Evolutionary conservation across 2,888 invertebrate species (phyloP), one percentile per base, ranked within the genome.

Genomic region (Pimpla rufipes): DNA sequence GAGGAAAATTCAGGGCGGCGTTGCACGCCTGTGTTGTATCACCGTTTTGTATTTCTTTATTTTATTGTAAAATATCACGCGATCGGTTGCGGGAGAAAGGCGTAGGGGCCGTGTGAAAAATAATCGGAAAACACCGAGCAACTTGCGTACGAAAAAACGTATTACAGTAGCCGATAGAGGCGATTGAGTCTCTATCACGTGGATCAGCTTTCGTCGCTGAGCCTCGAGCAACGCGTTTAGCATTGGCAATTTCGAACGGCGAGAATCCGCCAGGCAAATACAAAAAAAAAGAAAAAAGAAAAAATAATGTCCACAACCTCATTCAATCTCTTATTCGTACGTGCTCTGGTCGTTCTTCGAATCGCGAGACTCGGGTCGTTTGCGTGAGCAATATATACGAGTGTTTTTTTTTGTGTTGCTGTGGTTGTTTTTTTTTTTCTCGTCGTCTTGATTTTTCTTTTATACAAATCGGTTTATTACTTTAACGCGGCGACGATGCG

Each of bases 391-490:
- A 66, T 76, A 37, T 81, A 52, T 70, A 40, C 66, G 13, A n/a
- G 57, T 59, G 18, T 57, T 8, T 75, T 75, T 75, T 62, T n/a
- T 40, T 40, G n/a, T 37, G 29, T 57, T 57, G 57, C 57, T 55
- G 29, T n/a, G 29, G 57, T 29, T 57, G 29, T 64, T 55, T 52
- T 68, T 18, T n/a, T 45, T 29, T 29, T 29, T 29, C 29, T 29
- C 29, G 29, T 29, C 45, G 13, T 73, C 57, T 8, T 71, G 55
- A 50, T 78, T 42, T 59, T 50, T 71, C 77, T 77, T 80, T 77
- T 80, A 84, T 73, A 84, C 64, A 77, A 79, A 81, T 77, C 81
- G 76, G 68, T 83, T 76, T 81, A 79, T 83, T 62, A 81, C 47
- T 68, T 52, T 35, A 79, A 75, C 84, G 77, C 76, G 57, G 73